phyloP scores from a whole-genome alignment of 2,113 vertebrate species.

The Progne subis region DNA sequence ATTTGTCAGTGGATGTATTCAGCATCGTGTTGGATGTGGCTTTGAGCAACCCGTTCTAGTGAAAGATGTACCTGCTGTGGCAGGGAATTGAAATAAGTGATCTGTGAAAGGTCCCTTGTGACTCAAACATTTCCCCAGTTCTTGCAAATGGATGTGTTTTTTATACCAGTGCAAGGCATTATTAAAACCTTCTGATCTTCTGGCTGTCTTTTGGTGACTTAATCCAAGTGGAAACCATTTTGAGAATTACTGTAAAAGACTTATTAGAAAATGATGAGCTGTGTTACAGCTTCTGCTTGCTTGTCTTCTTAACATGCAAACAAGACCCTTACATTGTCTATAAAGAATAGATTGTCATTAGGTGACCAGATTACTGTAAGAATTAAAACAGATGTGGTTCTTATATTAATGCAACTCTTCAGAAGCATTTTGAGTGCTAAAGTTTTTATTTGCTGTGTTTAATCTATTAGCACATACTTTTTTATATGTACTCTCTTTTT shows the following conservation, averaged over 20 bases:
- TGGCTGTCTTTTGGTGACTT: background rate
- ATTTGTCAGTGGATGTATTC: background rate
- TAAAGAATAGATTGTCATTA: background rate
- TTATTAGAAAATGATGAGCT: background rate
- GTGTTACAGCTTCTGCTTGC: background rate
- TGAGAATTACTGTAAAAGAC: background rate
- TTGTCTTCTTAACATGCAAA: background rate
- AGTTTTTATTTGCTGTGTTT: background rate
- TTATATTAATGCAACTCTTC: background rate
- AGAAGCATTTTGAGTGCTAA: background rate
- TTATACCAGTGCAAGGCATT: background rate
- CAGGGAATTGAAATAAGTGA: background rate
- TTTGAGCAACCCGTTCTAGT: background rate
- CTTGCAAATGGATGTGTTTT: background rate
- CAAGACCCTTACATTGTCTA: background rate
- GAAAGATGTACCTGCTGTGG: accelerated
- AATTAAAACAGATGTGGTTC: background rate
- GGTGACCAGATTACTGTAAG: background rate
- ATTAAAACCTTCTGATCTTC: background rate
- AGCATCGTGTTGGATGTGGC: accelerated
- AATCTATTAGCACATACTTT: background rate
- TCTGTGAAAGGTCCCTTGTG: background rate
- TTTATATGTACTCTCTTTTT: background rate
- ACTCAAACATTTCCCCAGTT: background rate
- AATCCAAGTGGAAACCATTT: background rate